phyloP scores from a whole-genome alignment of 2,113 vertebrate genomes.

The Oryzias melastigma region DNA sequence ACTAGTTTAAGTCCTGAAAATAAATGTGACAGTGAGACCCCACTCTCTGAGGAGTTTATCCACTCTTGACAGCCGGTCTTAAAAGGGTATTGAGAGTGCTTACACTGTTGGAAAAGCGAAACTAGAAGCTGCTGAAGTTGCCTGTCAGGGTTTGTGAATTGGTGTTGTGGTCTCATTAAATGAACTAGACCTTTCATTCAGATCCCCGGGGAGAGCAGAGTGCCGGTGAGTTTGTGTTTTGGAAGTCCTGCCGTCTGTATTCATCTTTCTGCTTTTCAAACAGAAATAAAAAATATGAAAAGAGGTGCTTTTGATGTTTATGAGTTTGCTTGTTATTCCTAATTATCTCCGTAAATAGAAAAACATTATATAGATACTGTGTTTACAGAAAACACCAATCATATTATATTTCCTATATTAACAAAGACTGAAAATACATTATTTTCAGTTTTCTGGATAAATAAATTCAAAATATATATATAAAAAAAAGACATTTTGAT shows the following conservation, averaged over 20 bases:
- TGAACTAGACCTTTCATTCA: conserved; percentile 47
- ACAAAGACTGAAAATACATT: too few species aligned
- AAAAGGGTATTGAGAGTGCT: conserved; percentile 52
- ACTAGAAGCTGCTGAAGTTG: conserved; percentile 36
- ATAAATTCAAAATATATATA: too few species aligned
- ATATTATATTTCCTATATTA: too few species aligned
- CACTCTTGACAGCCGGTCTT: conserved; percentile 31
- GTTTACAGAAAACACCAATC: too few species aligned
- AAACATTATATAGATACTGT: too few species aligned
- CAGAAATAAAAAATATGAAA: conserved; percentile 3
- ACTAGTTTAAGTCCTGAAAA: too few species aligned
- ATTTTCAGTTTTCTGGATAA: too few species aligned
- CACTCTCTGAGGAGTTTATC: conserved; percentile 14
- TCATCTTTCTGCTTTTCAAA: conserved; percentile 12
- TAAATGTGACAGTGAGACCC: conserved; percentile 37
- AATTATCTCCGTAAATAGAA: too few species aligned
- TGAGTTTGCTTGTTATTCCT: too few species aligned
- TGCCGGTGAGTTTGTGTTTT: conserved; percentile 34
- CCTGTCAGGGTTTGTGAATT: conserved; percentile 35
- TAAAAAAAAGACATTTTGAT: too few species aligned
- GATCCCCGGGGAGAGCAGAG: conserved; percentile 11
- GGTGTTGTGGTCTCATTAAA: conserved; percentile 61
- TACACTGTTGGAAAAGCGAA: conserved; percentile 48
- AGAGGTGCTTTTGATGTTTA: background rate
- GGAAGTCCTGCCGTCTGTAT: background rate